Conservation (phyloP, 1,140 invertebrate genomes). For the Lamellibrachia luymesi region DNA sequence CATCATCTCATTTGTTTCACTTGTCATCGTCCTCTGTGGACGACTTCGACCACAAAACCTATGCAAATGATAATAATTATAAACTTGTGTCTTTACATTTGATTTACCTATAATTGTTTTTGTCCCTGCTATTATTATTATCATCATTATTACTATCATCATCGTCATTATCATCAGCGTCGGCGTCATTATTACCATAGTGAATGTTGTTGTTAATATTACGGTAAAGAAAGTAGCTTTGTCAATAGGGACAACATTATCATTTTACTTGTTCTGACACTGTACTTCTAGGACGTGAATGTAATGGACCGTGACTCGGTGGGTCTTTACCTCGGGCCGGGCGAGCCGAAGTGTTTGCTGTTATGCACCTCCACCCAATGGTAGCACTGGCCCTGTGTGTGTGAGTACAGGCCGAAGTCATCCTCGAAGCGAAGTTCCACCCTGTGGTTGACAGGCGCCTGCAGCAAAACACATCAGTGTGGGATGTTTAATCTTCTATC, state of each 20-base stretch:
- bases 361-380: slow-evolving; percentile 38
- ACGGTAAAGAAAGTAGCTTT: neutral
- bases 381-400: slow-evolving; percentile 17
- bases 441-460: slow-evolving; percentile 9
- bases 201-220: too few species aligned
- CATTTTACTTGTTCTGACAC: neutral
- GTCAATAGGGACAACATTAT: neutral
- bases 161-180: too few species aligned
- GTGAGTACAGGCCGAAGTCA: slow-evolving; percentile 14
- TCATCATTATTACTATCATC: neutral
- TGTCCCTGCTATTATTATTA: neutral
- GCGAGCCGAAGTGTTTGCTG: neutral
- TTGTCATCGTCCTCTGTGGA: neutral
- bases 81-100: neutral
- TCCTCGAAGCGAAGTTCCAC: slow-evolving; percentile 20
- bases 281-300: neutral
- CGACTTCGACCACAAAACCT: neutral
- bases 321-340: neutral
- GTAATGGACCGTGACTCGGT: neutral
- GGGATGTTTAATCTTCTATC: neutral
- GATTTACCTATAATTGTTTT: neutral
- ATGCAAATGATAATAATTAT: neutral
- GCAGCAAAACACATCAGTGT: neutral
- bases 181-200: too few species aligned
- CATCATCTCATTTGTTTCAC: neutral